Percentiles rank a stretch among this genome's conserved stretches.
Evolutionary conservation across 2,797 vertebrate genomes (phyloP).

Genomic region (Austrolebias charrua): DNA sequence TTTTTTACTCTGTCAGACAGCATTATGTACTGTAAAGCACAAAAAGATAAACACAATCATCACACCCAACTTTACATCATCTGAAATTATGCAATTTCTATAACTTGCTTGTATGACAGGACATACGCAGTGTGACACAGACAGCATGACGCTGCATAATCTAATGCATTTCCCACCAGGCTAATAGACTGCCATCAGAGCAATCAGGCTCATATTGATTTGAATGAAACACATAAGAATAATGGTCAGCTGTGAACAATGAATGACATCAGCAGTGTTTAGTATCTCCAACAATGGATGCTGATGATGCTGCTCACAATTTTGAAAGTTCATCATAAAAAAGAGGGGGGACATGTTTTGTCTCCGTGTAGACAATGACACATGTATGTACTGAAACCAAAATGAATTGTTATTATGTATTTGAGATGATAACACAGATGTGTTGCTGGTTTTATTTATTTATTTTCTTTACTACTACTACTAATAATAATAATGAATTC

Average conservation of each 20-base stretch:
- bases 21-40: background rate
- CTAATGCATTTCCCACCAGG: background rate
- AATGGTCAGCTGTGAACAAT: constrained; percentile 14
- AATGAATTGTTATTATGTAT: no score
- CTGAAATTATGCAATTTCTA: background rate
- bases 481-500: no score
- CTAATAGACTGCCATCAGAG: constrained; percentile 7
- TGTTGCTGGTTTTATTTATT: no score
- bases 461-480: no score
- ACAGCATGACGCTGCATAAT: background rate
- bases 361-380: background rate
- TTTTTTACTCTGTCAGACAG: no score
- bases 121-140: background rate
- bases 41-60: background rate
- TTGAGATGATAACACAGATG: no score
- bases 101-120: background rate
- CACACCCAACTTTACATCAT: background rate
- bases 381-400: background rate
- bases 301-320: constrained; percentile 1
- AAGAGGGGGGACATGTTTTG: background rate
- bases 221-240: constrained; percentile 11
- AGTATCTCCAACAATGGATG: constrained; percentile 11
- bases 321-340: background rate
- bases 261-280: background rate
- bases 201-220: constrained; percentile 10